Evolutionary conservation across 2,113 vertebrate genomes (phyloP).

Genomic region (Elanus axillaris): DNA sequence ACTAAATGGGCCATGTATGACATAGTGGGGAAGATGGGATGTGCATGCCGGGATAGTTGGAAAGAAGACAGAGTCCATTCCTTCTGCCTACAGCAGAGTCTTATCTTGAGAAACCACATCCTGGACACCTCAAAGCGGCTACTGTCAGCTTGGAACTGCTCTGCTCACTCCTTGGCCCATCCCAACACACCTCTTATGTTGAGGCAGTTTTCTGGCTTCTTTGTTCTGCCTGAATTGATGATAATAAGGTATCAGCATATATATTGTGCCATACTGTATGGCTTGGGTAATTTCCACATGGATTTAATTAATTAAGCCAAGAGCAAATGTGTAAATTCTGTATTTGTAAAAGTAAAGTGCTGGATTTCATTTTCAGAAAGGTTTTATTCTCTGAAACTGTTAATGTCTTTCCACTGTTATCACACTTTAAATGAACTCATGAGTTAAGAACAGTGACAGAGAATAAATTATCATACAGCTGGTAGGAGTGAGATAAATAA

Average conservation of each 20-base stretch:
- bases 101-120: background rate
- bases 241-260: background rate
- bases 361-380: constrained; percentile 2
- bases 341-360: constrained; percentile 34
- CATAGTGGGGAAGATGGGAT: background rate
- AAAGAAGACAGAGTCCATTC: fast-evolving
- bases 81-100: background rate
- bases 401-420: constrained; percentile 39
- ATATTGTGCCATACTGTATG: background rate
- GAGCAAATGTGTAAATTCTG: constrained; percentile 24
- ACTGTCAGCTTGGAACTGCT: background rate
- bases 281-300: background rate
- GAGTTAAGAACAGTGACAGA: constrained; percentile 59
- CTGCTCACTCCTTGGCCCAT: fast-evolving
- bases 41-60: background rate
- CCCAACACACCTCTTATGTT: background rate
- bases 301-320: constrained; percentile 46
- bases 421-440: constrained; percentile 47
- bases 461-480: constrained; percentile 64
- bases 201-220: background rate
- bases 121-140: fast-evolving
- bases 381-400: constrained; percentile 46
- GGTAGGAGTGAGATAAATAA: constrained; percentile 54
- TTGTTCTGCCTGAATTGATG: background rate
- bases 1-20: fast-evolving